Evolutionary conservation across 2,113 vertebrate genomes (phyloP).

Genomic region (Orientallactaga bullata): DNA sequence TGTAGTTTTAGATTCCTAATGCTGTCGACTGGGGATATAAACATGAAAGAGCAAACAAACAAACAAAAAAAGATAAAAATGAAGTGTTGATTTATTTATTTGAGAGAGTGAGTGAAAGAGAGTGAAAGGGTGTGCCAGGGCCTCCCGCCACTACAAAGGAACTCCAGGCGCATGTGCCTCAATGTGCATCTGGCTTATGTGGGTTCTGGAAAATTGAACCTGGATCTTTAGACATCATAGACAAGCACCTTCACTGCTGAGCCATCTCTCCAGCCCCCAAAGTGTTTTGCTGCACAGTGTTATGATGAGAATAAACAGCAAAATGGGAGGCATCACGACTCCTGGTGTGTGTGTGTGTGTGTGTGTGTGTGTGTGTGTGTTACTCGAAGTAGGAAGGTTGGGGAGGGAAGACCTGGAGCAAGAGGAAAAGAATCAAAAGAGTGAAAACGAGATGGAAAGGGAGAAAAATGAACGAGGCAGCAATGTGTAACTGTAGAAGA

Average conservation of each 20-base stretch:
- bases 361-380: fast-evolving
- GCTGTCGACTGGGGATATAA: neutral
- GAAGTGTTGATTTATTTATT: neutral
- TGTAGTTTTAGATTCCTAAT: neutral
- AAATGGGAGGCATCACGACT: neutral
- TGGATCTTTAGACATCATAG: too few relatives aligned
- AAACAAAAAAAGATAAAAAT: neutral
- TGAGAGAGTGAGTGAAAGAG: too few relatives aligned
- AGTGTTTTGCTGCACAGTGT: neutral
- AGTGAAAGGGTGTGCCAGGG: too few relatives aligned
- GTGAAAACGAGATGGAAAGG: neutral
- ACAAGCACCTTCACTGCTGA: too few relatives aligned
- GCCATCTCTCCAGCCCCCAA: too few relatives aligned
- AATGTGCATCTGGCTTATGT: too few relatives aligned
- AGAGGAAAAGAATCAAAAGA: neutral
- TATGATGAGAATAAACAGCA: neutral
- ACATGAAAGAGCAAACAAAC: neutral
- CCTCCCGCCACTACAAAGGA: too few relatives aligned
- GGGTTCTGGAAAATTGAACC: too few relatives aligned
- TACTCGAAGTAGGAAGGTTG: neutral
- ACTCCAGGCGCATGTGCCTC: too few relatives aligned
- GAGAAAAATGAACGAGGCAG: too few relatives aligned
- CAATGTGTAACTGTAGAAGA: fast-evolving
- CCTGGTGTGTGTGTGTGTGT: too few relatives aligned
- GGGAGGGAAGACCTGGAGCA: neutral